phyloP scores from a whole-genome alignment of 2,797 vertebrate species.

The Galago senegalensis region DNA sequence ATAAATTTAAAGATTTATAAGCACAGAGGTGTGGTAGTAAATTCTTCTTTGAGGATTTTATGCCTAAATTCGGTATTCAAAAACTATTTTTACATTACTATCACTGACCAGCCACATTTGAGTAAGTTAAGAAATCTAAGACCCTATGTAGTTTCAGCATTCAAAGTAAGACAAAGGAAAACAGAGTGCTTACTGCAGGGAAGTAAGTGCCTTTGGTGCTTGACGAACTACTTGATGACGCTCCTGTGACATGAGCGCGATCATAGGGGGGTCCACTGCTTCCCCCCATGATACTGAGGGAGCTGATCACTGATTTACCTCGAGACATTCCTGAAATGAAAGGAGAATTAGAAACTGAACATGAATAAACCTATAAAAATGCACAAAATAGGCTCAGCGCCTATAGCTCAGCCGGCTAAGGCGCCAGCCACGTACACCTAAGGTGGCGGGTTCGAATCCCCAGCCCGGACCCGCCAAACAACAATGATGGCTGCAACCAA shows the following conservation, averaged over 20 bases:
- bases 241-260: conserved; percentile 97
- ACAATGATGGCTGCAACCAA: too few relatives aligned
- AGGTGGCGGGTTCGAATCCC: too few relatives aligned
- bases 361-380: conserved; percentile 54
- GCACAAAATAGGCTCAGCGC: neutral
- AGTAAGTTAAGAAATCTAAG: neutral
- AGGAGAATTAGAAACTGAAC: conserved; percentile 64
- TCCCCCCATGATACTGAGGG: conserved; percentile 98
- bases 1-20: neutral
- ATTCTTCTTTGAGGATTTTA: neutral
- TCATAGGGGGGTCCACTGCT: conserved; percentile 98
- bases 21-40: neutral
- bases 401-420: too few relatives aligned
- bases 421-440: too few relatives aligned
- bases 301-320: conserved; percentile 98
- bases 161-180: conserved; percentile 38
- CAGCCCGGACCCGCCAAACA: too few relatives aligned
- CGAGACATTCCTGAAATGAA: conserved; percentile 94
- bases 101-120: neutral
- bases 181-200: conserved; percentile 93
- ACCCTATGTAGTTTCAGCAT: neutral
- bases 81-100: neutral
- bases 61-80: conserved; percentile 12
- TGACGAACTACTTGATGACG: conserved; percentile 98
- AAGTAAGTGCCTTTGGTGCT: conserved; percentile 99